Percentiles rank a stretch among this genome's conserved stretches.
These are phyloP conservation scores for Sarcophaga rosellei DNA, from an alignment of 2,888 invertebrate genomes.

Conservation along the genomic window DNA sequence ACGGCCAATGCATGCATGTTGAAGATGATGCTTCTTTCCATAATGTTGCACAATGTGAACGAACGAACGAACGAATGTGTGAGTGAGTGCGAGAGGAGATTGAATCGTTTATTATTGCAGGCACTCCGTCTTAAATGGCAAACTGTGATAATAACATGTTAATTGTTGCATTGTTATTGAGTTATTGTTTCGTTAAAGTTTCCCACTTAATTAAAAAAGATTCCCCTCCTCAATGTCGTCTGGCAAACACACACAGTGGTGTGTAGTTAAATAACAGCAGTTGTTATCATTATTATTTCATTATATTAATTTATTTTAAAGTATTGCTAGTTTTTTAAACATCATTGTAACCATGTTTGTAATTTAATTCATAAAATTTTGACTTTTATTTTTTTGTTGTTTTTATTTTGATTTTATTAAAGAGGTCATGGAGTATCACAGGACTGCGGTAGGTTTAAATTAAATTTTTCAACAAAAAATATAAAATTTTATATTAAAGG, in stretches of 20 bases:
- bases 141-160: constrained; percentile 79
- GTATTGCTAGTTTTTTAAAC: constrained; percentile 15
- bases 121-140: constrained; percentile 50
- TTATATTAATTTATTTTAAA: background rate
- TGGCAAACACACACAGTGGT: background rate
- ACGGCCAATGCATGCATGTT: background rate
- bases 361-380: constrained; percentile 35
- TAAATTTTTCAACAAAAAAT: background rate
- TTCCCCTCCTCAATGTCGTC: background rate
- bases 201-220: constrained; percentile 57
- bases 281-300: background rate
- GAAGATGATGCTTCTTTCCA: background rate
- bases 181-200: constrained; percentile 53
- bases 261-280: background rate
- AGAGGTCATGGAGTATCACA: constrained; percentile 39
- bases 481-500: background rate
- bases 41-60: background rate
- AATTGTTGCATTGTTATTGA: constrained; percentile 76
- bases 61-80: too few species aligned
- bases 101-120: constrained; percentile 60
- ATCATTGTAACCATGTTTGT: constrained; percentile 3
- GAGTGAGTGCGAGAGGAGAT: background rate
- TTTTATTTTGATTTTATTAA: constrained; percentile 50
- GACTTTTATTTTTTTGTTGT: background rate
- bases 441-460: constrained; percentile 43